These are phyloP conservation scores for Megaceryle torquata DNA, from an alignment of 2,113 vertebrate species.

Conservation along the genomic window DNA sequence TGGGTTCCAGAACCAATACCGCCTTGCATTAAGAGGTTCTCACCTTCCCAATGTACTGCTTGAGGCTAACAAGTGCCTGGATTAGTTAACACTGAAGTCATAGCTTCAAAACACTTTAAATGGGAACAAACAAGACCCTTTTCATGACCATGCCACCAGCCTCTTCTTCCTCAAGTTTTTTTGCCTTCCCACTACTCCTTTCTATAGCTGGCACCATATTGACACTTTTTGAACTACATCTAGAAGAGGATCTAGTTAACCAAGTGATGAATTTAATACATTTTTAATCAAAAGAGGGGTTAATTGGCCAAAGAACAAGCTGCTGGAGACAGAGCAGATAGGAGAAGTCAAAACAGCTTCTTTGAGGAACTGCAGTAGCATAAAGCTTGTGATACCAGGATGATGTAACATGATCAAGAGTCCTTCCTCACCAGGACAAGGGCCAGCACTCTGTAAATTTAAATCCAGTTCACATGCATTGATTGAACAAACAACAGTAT, in stretches of 20 bases:
- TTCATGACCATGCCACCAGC: background rate
- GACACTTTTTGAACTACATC: background rate
- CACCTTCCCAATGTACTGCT: background rate
- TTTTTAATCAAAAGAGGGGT: background rate
- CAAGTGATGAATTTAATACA: background rate
- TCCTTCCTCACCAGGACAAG: background rate
- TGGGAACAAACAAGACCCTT: background rate
- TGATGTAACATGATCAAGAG: background rate
- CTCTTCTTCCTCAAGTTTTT: background rate
- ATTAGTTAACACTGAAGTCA: background rate
- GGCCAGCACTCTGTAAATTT: background rate
- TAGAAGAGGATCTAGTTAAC: background rate
- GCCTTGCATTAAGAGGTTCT: slow-evolving; percentile 5
- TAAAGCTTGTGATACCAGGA: background rate
- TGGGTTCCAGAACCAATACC: slow-evolving; percentile 37
- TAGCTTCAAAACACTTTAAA: background rate
- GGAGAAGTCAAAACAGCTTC: background rate
- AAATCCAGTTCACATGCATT: background rate
- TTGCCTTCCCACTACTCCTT: background rate
- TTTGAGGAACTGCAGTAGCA: background rate
- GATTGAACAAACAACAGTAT: background rate
- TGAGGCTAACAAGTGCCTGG: background rate
- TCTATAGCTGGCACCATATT: background rate
- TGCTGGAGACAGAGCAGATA: background rate
- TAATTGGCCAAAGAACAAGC: background rate